Evolutionary conservation across 2,113 vertebrate species (phyloP), one percentile per base, ranked within the genome.

Genomic region (Upupa epops): DNA sequence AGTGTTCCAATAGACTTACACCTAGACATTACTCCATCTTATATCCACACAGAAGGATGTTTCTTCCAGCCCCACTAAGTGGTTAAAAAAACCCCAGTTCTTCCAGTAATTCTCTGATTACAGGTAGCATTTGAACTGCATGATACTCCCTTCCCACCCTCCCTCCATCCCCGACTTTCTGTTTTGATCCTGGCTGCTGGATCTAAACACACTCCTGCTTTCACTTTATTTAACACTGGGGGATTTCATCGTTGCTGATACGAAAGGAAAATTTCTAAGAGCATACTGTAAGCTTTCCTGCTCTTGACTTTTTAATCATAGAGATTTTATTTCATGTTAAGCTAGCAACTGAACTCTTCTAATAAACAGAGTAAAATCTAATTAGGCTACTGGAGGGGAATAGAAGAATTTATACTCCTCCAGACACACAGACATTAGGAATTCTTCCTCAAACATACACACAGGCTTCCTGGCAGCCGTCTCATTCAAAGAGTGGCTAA

Each of bases 241-340:
- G 63, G 83, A 85, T 93, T 92, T 84, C 80, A 48, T n/a, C 18
- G 17, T 92, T 96, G 96, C 83, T 92, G 94, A 96, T 96, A 92
- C 0, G 36, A 80, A 89, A 89, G 93, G 83, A 96, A 97, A 96
- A 88, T 95, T 94, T 95, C 70, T 80, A 64, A 56, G 75, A 55
- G 78, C 91, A 59, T 68, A 78, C 87, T 86, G 84, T 78, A 88
- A 74, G 28, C 94, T 94, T 94, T 96, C 54, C 95, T 93, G 87
- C 92, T 92, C 13, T 0, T 42, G 95, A 94, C 87, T 92, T 87
- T 87, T 93, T 88, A 71, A 96, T 96, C 96, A 79, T 70, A 65
- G 8, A 92, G 90, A 96, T 97, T 97, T 97, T 97, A 97, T 97
- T 98, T 97, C 95, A 97, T 56, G 75, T 97, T 97, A 97, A 96